These are phyloP conservation scores for Drosophila bipectinata DNA, from an alignment of 1,140 invertebrate genomes.

Conservation along the genomic window DNA sequence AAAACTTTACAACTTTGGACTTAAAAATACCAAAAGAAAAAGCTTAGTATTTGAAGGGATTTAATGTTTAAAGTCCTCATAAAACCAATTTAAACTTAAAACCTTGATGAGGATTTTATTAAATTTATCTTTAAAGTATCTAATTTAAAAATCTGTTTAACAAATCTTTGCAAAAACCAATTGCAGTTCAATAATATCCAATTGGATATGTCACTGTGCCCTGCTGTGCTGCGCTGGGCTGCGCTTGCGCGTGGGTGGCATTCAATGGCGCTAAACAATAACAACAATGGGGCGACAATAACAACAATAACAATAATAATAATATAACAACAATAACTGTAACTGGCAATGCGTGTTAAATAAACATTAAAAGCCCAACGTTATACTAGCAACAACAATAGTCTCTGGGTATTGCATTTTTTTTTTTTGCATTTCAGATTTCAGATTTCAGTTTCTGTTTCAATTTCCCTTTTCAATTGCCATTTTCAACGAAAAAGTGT, in stretches of 20 bases:
- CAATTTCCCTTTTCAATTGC: conserved; percentile 69
- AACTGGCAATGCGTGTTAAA: conserved; percentile 75
- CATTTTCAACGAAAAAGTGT: conserved; percentile 66
- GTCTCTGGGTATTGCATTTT: not conserved
- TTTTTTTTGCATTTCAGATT: conserved; percentile 18
- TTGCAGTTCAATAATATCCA: not conserved
- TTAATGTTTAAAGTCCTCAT: too few relatives aligned
- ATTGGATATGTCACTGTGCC: not conserved
- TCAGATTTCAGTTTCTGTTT: conserved; percentile 45
- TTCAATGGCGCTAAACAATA: conserved; percentile 20
- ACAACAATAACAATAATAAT: conserved; percentile 8
- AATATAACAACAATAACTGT: conserved; percentile 42
- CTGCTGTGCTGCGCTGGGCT: conserved; percentile 7
- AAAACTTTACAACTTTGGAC: too few relatives aligned
- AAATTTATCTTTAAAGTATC: too few relatives aligned
- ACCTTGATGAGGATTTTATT: too few relatives aligned
- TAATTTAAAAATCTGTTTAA: not conserved
- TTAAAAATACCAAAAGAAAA: too few relatives aligned
- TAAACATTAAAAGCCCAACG: conserved; percentile 67
- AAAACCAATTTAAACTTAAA: too few relatives aligned
- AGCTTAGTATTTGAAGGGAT: too few relatives aligned
- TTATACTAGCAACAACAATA: conserved; percentile 12
- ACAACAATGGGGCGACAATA: conserved; percentile 21
- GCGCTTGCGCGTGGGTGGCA: conserved; percentile 34
- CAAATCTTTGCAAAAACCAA: not conserved